Percentiles rank a stretch among this genome's conserved stretches.
phyloP scores from a whole-genome alignment of 2,797 vertebrate genomes.

The Petrocephalus schoutedeni region DNA sequence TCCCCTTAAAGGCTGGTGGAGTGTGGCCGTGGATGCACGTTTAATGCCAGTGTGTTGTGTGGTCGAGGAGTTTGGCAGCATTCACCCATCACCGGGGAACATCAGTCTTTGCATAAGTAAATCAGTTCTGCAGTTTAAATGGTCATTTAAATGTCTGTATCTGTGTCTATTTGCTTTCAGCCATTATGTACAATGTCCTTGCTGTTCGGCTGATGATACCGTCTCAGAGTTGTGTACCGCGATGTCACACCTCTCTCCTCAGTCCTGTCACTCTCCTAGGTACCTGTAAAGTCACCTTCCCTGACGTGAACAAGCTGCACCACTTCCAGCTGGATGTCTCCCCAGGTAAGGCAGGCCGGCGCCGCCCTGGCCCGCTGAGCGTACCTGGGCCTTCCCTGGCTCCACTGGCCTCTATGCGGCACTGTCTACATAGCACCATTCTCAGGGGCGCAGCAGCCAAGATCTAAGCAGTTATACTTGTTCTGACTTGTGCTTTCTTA shows the following conservation, averaged over 20 bases:
- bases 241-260: background rate
- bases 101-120: no score
- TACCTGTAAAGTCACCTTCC: slow-evolving; percentile 95
- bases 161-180: background rate
- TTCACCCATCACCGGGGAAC: no score
- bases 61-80: no score
- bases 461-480: background rate
- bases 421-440: no score
- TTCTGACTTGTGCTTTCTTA: background rate
- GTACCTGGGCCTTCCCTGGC: background rate
- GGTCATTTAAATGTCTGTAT: background rate
- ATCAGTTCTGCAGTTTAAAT: background rate
- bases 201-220: background rate
- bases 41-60: background rate
- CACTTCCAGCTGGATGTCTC: slow-evolving; percentile 88
- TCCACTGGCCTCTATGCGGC: background rate
- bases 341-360: slow-evolving; percentile 73
- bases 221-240: background rate
- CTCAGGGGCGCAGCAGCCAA: background rate
- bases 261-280: slow-evolving; percentile 54
- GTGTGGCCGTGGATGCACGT: background rate
- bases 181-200: background rate
- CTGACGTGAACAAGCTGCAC: slow-evolving; percentile 92
- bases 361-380: background rate
- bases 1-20: background rate